Conservation (phyloP, 1,140 invertebrate species). For the Dysdera silvatica region DNA sequence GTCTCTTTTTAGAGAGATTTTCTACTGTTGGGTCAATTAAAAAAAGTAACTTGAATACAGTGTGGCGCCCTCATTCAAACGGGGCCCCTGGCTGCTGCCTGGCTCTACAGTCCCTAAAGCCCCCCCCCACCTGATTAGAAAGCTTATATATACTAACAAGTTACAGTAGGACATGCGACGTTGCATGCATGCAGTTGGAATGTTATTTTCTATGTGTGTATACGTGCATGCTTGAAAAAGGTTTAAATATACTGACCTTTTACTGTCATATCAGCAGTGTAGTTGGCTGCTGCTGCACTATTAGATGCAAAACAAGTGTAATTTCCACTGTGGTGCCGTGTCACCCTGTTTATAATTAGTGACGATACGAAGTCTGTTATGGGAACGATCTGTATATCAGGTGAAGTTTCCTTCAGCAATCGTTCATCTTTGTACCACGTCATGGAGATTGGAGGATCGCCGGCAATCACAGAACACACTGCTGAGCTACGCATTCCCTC, state of each 20-base stretch:
- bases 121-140: too few relatives aligned
- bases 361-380: constrained; percentile 37
- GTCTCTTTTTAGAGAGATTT: too few relatives aligned
- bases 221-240: not conserved
- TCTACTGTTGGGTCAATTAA: too few relatives aligned
- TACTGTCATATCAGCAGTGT: constrained; percentile 68
- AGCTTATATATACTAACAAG: too few relatives aligned
- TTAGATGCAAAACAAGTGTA: constrained; percentile 74
- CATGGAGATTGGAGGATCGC: constrained; percentile 63
- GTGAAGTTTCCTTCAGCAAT: constrained; percentile 42
- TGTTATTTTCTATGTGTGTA: too few relatives aligned
- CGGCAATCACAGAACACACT: constrained; percentile 34
- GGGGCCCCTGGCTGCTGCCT: too few relatives aligned
- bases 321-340: constrained; percentile 63
- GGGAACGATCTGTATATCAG: constrained; percentile 33
- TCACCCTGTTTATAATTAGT: constrained; percentile 65
- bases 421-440: constrained; percentile 67
- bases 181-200: too few relatives aligned
- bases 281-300: constrained; percentile 66
- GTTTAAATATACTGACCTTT: constrained; percentile 55
- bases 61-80: too few relatives aligned
- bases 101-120: too few relatives aligned
- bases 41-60: too few relatives aligned
- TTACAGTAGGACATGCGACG: too few relatives aligned
- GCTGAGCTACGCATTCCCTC: constrained; percentile 36